These are phyloP conservation scores for Poeciliopsis infans DNA, from an alignment of 2,797 vertebrate species.

Conservation along the genomic window DNA sequence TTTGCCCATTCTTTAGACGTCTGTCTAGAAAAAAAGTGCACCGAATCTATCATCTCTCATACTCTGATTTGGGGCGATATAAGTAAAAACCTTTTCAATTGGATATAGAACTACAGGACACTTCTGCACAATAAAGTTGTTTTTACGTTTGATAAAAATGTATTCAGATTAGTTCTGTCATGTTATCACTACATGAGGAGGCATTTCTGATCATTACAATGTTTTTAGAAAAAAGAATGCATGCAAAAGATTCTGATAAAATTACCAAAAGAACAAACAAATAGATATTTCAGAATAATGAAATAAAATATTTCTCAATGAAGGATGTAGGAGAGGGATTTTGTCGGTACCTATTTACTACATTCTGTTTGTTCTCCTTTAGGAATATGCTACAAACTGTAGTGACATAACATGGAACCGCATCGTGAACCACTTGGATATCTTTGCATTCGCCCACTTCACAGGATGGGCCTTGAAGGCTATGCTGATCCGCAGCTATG, in stretches of 20 bases:
- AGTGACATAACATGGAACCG: constrained; percentile 94
- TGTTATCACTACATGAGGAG: neutral
- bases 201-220: neutral
- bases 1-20: neutral
- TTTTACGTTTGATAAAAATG: neutral
- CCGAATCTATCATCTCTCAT: neutral
- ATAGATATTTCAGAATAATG: neutral
- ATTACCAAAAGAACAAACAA: too few species aligned
- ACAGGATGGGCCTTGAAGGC: constrained; percentile 98
- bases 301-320: too few species aligned
- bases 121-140: neutral
- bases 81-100: neutral
- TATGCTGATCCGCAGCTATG: constrained; percentile 93
- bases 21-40: neutral
- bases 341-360: neutral
- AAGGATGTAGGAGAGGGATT: neutral
- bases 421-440: constrained; percentile 94
- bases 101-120: neutral
- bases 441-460: constrained; percentile 97
- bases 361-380: neutral
- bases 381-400: constrained; percentile 97
- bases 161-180: neutral
- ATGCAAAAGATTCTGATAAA: neutral
- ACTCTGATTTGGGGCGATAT: neutral
- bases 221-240: neutral